A percentile compares a stretch with the other conserved stretches of the same genome.
These are phyloP conservation scores for Drosophila algonquin DNA, from an alignment of 2,888 invertebrate genomes.

Conservation along the genomic window DNA sequence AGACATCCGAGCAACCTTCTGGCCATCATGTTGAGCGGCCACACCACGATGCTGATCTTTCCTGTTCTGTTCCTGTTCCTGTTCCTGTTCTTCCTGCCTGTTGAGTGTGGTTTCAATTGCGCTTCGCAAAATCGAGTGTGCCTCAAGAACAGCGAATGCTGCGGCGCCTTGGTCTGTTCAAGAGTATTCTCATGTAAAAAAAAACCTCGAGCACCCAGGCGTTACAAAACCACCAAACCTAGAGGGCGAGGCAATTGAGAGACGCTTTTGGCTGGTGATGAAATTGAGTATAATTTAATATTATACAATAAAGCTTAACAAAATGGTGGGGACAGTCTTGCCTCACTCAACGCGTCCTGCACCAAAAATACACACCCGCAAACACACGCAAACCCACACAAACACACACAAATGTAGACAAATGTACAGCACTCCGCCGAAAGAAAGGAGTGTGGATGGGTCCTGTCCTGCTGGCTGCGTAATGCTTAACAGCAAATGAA, in stretches of 20 bases:
- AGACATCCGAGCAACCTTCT: not conserved
- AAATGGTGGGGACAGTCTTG: not conserved
- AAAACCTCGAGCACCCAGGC: no score
- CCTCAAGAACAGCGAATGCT: not conserved
- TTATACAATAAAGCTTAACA: not conserved
- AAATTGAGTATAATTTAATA: not conserved
- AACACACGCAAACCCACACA: no score
- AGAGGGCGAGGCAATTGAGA: no score
- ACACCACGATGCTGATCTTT: not conserved
- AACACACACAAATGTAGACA: no score
- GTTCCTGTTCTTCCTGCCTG: not conserved
- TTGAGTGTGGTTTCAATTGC: not conserved
- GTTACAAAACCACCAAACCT: not conserved
- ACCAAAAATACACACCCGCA: not conserved
- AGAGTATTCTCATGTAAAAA: no score
- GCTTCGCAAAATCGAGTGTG: not conserved
- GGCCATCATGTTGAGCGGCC: not conserved
- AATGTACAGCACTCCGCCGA: not conserved
- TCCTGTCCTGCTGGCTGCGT: slow-evolving; percentile 21
- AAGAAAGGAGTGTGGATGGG: not conserved
- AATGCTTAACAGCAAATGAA: slow-evolving; percentile 44
- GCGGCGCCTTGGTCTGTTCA: no score
- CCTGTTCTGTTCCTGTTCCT: no score
- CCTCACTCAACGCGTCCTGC: no score
- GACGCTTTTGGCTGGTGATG: no score